A percentile compares a stretch with the other conserved stretches of the same genome.
Conservation (phyloP, 2,888 invertebrate species). For the Sinopyrophorus schimmeli region DNA sequence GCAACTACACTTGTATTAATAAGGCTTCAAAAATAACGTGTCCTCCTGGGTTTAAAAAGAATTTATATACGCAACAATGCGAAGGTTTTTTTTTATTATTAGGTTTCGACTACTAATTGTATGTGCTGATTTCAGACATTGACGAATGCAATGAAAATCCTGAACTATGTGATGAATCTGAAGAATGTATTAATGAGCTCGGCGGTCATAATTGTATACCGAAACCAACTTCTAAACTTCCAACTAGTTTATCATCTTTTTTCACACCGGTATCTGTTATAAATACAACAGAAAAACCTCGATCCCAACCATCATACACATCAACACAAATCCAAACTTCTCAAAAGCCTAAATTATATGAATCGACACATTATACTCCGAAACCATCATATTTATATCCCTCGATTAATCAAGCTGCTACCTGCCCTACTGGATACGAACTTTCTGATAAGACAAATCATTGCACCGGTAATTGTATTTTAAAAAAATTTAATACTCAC, state of each 20-base stretch:
- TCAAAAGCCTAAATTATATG: constrained; percentile 2
- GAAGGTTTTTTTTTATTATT: constrained; percentile 56
- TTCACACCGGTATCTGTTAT: not conserved
- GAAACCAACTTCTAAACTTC: constrained; percentile 3
- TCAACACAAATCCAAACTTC: not conserved
- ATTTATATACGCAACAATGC: constrained; percentile 59
- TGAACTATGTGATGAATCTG: constrained; percentile 62
- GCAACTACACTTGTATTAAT: constrained; percentile 70
- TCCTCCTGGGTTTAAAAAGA: constrained; percentile 67
- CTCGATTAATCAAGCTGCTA: constrained; percentile 20
- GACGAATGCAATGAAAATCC: constrained; percentile 73
- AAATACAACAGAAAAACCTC: constrained; percentile 4
- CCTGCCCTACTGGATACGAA: constrained; percentile 35
- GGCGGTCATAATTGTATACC: constrained; percentile 68
- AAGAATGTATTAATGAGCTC: constrained; percentile 68
- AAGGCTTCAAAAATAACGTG: constrained; percentile 65
- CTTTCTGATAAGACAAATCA: constrained; percentile 27
- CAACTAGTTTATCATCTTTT: not conserved
- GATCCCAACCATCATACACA: not conserved
- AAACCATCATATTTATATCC: constrained; percentile 17
- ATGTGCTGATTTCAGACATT: constrained; percentile 62
- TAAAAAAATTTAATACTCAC: not conserved
- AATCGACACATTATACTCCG: constrained; percentile 18
- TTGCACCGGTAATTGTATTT: constrained; percentile 36
- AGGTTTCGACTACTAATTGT: constrained; percentile 3